Base-by-base conservation (phyloP, 2,113 vertebrate species). In the Sakesphorus luctuosus region DNA sequence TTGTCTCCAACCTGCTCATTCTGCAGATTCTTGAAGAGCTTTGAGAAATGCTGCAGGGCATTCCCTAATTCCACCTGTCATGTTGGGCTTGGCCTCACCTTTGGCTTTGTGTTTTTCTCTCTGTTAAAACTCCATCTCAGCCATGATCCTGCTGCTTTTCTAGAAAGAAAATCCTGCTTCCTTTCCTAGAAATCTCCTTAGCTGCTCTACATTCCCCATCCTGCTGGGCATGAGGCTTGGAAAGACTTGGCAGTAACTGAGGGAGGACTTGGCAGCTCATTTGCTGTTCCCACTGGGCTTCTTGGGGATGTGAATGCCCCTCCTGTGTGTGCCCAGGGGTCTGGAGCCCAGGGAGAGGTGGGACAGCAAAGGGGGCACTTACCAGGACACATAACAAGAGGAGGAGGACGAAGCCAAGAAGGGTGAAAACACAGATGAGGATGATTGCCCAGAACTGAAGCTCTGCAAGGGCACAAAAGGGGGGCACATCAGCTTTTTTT, bases 361-460 rank as follows among this genome's bases (percentile, higher is more conserved):
- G 55, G 71, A 50, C 55, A 86, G 82, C 49, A 28, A 25, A 89
- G 67, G 59, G 21, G 35, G 17, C 36, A 97, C 98, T 97, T 92
- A 98, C 98, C 97, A 98, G 67, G 80, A 97, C 97, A 66, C 96
- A 97, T 17, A 97, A 25, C 33, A 97, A 23, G 77, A 98, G 84
- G 47, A 97, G 93, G 6, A 94, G 69, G 43, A 98, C 24, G 47
- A 98, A 95, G 11, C 88, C 91, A 56, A 98, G 58, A n/a, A 98
- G 93, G 49, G 66, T 69, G 3, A 92, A 97, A 65, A 98, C n/a
- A 24, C 98, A 96, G 59, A 98, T 98, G 78, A 98, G 95, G 92
- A 98, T 98, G 84, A 98, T 97, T 58, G 96, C 97, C 98, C 98
- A 98, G 83, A 86, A 98, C 59, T 98, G 97, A 29, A 98, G 83